phyloP scores from a whole-genome alignment of 2,113 vertebrate species.

The Leptocoma aspasia region DNA sequence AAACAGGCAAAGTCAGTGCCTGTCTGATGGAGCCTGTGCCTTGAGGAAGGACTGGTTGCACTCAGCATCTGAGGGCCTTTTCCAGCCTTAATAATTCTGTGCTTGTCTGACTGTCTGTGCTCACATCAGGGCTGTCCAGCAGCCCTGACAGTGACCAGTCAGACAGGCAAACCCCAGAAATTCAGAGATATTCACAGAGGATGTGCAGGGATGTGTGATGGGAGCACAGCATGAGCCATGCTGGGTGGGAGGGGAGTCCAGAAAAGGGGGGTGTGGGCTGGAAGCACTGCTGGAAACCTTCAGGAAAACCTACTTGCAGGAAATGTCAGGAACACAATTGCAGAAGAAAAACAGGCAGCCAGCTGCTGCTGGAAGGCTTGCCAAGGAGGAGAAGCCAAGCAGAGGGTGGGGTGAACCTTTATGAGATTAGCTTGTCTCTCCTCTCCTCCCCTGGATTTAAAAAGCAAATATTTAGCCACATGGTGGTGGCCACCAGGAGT shows the following conservation, averaged over 20 bases:
- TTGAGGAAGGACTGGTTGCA: not conserved
- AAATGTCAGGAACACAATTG: not conserved
- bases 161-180: not conserved
- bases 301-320: not conserved
- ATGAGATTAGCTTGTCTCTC: not conserved
- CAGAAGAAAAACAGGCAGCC: constrained; percentile 11
- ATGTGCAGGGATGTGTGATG: not conserved
- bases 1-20: no score
- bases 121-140: not conserved
- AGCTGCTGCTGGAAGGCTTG: constrained; percentile 24
- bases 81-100: fast-evolving
- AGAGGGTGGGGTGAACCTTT: constrained; percentile 21
- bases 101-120: not conserved
- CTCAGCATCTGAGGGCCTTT: fast-evolving
- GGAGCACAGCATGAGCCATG: not conserved
- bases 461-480: not conserved
- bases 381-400: not conserved
- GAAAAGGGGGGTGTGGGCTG: not conserved
- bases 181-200: fast-evolving
- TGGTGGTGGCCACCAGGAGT: not conserved
- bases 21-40: not conserved
- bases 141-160: not conserved
- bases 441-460: not conserved
- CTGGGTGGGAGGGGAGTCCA: not conserved
- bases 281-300: not conserved